phyloP scores from a whole-genome alignment of 2,888 invertebrate genomes.

The Yponomeuta malinellus region DNA sequence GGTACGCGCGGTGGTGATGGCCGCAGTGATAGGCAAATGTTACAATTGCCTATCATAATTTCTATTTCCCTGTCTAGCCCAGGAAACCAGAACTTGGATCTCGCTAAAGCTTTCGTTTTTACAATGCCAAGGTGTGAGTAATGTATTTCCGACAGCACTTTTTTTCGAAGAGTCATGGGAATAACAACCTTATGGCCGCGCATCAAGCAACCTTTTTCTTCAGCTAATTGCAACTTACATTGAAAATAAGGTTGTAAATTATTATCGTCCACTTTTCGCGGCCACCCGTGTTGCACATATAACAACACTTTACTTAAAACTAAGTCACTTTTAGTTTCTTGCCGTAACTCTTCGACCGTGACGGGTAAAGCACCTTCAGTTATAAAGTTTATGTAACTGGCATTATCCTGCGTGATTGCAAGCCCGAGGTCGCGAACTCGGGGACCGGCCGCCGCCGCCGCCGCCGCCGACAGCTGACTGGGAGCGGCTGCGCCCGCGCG shows the following conservation, averaged over 20 bases:
- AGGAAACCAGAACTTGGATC: constrained; percentile 18
- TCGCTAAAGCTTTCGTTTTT: constrained; percentile 16
- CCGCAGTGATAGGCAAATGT: neutral
- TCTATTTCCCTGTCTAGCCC: constrained; percentile 6
- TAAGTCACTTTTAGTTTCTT: constrained; percentile 1
- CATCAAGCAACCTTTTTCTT: constrained; percentile 13
- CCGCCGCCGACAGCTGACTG: neutral
- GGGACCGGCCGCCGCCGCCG: neutral
- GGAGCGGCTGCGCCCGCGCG: neutral
- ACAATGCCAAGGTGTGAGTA: constrained; percentile 17
- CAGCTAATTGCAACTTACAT: neutral
- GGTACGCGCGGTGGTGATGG: neutral
- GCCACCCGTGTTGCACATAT: constrained; percentile 5
- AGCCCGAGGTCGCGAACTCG: neutral
- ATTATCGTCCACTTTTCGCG: neutral
- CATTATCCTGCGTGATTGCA: neutral
- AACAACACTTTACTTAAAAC: neutral
- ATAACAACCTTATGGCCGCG: constrained; percentile 13
- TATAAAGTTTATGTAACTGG: neutral
- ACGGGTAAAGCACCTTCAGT: neutral
- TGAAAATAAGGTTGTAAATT: constrained; percentile 6
- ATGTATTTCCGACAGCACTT: constrained; percentile 17
- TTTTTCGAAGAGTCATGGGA: neutral
- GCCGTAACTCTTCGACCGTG: neutral
- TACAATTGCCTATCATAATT: neutral